A percentile compares a stretch with the other conserved stretches of the same genome.
These are phyloP conservation scores for Ia io DNA, from an alignment of 2,113 vertebrate species.

Conservation along the genomic window DNA sequence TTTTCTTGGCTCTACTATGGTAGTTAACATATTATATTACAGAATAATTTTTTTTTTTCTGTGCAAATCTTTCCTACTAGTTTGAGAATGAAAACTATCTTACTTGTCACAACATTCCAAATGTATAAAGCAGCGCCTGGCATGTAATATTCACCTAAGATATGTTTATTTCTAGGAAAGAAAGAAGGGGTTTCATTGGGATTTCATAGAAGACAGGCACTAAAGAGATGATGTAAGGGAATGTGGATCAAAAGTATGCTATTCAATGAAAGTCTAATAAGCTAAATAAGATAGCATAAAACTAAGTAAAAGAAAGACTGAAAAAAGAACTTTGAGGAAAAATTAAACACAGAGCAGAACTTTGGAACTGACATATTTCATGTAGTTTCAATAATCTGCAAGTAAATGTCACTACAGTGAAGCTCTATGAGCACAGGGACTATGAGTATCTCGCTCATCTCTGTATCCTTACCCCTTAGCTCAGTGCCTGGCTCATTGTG, in stretches of 20 bases:
- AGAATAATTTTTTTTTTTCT: slow-evolving; percentile 1
- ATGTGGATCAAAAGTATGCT: not conserved
- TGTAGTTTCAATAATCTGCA: not conserved
- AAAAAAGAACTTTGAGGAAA: not conserved
- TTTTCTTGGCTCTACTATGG: not conserved
- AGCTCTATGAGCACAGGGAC: not conserved
- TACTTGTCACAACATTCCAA: not conserved
- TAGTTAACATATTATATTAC: not conserved
- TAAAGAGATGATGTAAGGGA: not conserved
- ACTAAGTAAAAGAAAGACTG: not conserved
- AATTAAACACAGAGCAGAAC: not conserved
- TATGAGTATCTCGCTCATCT: not conserved
- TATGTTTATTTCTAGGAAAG: not conserved
- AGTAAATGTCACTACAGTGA: not conserved
- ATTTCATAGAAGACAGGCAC: not conserved
- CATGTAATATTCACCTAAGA: not conserved
- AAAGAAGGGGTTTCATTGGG: not conserved
- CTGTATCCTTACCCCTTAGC: not conserved
- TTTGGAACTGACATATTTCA: not conserved
- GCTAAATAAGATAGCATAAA: not conserved
- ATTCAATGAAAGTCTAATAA: not conserved
- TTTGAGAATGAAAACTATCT: not conserved
- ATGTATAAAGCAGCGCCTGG: not conserved
- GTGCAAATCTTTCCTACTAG: not conserved
- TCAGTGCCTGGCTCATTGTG: not conserved